A percentile compares a stretch with the other conserved stretches of the same genome.
Conservation (phyloP, 2,888 invertebrate species). For the Oscheius sp. region DNA sequence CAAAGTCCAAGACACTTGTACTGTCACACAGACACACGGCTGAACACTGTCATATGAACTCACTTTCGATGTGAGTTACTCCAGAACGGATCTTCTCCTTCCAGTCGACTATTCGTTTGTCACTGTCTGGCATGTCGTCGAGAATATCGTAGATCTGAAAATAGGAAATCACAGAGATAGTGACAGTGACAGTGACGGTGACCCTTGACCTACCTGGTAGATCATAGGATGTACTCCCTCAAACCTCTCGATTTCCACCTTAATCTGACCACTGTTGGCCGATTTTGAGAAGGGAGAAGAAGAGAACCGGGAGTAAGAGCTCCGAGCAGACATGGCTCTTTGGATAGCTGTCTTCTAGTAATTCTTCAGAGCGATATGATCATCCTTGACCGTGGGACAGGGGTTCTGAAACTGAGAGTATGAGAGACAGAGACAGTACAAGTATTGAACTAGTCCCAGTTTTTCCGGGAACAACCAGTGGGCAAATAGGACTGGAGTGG, state of each 20-base stretch:
- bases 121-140: constrained; percentile 21
- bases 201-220: constrained; percentile 19
- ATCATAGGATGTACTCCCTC: constrained; percentile 35
- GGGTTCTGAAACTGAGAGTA: too few relatives aligned
- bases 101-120: not conserved
- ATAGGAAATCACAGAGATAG: not conserved
- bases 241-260: constrained; percentile 32
- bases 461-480: too few relatives aligned
- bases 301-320: constrained; percentile 10
- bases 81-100: constrained; percentile 21
- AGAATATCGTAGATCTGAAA: constrained; percentile 36
- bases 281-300: constrained; percentile 10
- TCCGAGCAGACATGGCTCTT: constrained; percentile 17
- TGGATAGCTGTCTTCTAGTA: too few relatives aligned
- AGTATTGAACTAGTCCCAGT: too few relatives aligned
- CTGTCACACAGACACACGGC: not conserved
- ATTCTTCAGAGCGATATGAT: too few relatives aligned
- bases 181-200: too few relatives aligned
- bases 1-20: not conserved
- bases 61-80: constrained; percentile 20
- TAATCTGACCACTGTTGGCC: constrained; percentile 30
- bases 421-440: too few relatives aligned
- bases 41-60: constrained; percentile 1
- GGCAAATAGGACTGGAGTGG: too few relatives aligned
- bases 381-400: too few relatives aligned